Percentiles rank a stretch among this genome's conserved stretches.
phyloP scores from a whole-genome alignment of 2,888 invertebrate genomes.

The Margaritifera margaritifera region DNA sequence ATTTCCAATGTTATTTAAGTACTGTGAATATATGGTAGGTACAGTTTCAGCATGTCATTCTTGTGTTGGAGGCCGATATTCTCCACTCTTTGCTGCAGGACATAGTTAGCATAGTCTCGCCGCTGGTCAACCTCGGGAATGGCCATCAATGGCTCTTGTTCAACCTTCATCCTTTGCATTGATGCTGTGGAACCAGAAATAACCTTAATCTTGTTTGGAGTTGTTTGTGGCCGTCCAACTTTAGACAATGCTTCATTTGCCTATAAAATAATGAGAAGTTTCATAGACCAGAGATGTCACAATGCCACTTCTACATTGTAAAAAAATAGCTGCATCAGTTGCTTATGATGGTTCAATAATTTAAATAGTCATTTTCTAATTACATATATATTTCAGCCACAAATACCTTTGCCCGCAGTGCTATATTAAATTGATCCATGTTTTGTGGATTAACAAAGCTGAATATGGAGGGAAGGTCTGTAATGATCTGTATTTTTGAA shows the following conservation, averaged over 20 bases:
- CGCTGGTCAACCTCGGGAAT: slow-evolving; percentile 56
- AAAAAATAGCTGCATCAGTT: too few species aligned
- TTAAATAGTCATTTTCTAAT: too few species aligned
- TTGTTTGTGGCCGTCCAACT: slow-evolving; percentile 48
- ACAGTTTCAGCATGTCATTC: slow-evolving; percentile 58
- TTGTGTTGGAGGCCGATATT: slow-evolving; percentile 54
- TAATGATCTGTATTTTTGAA: too few species aligned
- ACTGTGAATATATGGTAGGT: slow-evolving; percentile 61
- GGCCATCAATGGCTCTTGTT: slow-evolving; percentile 35
- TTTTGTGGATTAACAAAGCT: too few species aligned
- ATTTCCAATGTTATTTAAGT: slow-evolving; percentile 11
- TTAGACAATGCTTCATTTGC: slow-evolving; percentile 55
- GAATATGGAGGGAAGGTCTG: too few species aligned
- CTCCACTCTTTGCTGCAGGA: slow-evolving; percentile 58
- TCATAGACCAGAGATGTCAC: too few species aligned
- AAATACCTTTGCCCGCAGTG: too few species aligned
- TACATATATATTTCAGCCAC: too few species aligned
- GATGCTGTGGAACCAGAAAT: slow-evolving; percentile 53
- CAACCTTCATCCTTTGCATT: slow-evolving; percentile 48
- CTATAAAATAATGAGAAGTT: slow-evolving; percentile 30
- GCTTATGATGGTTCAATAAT: too few species aligned
- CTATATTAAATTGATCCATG: too few species aligned
- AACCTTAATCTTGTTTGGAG: slow-evolving; percentile 62
- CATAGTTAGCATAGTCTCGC: slow-evolving; percentile 64
- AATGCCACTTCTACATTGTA: too few species aligned